A percentile compares a stretch with the other conserved stretches of the same genome.
These are phyloP conservation scores for Phylloscopus trochiloides DNA, from an alignment of 2,113 vertebrate genomes.

Conservation along the genomic window DNA sequence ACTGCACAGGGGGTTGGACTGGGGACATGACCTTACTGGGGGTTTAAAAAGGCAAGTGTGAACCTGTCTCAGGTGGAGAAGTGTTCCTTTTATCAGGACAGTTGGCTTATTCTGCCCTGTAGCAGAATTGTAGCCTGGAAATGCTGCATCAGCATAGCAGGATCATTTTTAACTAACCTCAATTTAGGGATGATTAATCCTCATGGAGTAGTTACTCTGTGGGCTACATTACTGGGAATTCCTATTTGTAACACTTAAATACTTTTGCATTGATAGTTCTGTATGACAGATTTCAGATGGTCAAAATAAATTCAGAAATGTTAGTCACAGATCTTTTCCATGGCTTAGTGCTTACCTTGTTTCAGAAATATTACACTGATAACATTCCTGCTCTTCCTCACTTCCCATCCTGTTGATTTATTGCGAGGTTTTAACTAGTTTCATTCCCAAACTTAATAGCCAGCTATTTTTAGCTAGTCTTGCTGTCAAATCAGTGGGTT, in stretches of 20 bases:
- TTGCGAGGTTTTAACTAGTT: neutral
- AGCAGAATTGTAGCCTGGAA: neutral
- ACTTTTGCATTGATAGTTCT: neutral
- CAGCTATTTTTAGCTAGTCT: neutral
- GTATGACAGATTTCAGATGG: neutral
- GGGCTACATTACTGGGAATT: neutral
- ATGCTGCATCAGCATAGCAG: neutral
- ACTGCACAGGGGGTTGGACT: neutral
- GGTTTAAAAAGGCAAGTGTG: neutral
- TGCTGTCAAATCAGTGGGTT: neutral
- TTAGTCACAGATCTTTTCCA: neutral
- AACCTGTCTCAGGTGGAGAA: neutral
- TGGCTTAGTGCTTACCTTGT: neutral
- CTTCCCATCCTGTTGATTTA: neutral
- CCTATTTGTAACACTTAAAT: neutral
- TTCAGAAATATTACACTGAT: neutral
- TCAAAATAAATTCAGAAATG: neutral
- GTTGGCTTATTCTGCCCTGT: neutral
- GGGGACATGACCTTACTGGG: neutral
- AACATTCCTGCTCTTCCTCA: neutral
- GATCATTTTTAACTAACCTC: neutral
- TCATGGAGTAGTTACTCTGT: neutral
- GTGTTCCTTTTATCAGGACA: neutral
- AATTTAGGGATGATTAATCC: neutral
- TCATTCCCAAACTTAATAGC: neutral